Evolutionary conservation across 2,797 vertebrate genomes (phyloP).

Genomic region (Astyanax mexicanus): DNA sequence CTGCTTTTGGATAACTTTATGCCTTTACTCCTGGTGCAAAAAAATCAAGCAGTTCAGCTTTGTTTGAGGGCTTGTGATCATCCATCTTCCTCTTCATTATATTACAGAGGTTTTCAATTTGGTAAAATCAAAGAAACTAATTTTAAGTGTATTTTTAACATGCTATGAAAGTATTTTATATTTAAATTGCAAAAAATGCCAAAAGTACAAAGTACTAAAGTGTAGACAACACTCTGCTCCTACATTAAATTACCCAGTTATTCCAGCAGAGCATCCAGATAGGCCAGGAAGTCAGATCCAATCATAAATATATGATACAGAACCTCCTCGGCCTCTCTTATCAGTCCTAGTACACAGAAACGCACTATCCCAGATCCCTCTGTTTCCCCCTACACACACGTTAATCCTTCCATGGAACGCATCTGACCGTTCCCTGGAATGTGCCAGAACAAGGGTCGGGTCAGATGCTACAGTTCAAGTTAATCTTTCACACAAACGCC

Average conservation of each 20-base stretch:
- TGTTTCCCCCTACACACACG: slow-evolving; percentile 37
- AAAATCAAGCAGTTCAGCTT: too few species aligned
- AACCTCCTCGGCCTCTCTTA: slow-evolving; percentile 68
- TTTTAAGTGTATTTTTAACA: too few species aligned
- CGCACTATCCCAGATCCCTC: slow-evolving; percentile 61
- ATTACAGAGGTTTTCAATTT: too few species aligned
- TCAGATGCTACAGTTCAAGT: slow-evolving; percentile 45
- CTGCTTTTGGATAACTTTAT: too few species aligned
- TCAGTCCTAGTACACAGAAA: slow-evolving; percentile 53
- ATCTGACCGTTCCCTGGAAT: slow-evolving; percentile 52
- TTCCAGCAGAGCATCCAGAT: slow-evolving; percentile 16
- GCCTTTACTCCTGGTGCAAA: too few species aligned
- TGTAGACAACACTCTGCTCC: too few species aligned
- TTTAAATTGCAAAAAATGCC: too few species aligned
- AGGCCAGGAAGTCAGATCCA: slow-evolving; percentile 20
- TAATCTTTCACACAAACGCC: slow-evolving; percentile 44
- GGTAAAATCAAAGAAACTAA: too few species aligned
- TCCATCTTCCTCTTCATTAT: too few species aligned
- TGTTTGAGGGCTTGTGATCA: too few species aligned
- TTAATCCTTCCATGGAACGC: slow-evolving; percentile 56
- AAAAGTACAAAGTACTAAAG: too few species aligned
- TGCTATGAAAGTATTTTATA: too few species aligned
- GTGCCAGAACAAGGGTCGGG: slow-evolving; percentile 38
- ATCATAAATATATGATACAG: slow-evolving; percentile 39
- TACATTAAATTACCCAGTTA: not conserved